Base-by-base conservation (phyloP, 2,797 vertebrate genomes). In the Sebastes nivosus region DNA sequence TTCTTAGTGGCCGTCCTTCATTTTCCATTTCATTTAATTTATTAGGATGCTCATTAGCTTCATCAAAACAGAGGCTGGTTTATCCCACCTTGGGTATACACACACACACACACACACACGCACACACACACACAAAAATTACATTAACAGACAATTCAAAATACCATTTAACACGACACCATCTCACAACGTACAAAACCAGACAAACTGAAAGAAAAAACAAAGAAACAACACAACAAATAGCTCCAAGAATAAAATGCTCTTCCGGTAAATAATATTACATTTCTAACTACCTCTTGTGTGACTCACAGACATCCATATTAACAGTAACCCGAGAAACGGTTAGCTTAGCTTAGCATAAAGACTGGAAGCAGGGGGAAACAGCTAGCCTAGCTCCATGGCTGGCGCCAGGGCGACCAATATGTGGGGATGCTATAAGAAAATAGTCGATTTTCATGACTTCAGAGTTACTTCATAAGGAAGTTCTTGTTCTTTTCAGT, bases 371-470 rank as follows among this genome's bases (percentile, higher is more conserved):
- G 0, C 50, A 50, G 46, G 18, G 11, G 54, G 22, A 55, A 55
- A 24, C 50, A 24, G n/a, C 22, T 55, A 55, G 54, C 54, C 54
- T 55, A 55, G n/a, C 54, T 55, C 7, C 0, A 46, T 46, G 42
- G 16, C 0, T 6, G 7, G 16, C 42, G 3, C 42, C 42, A 18
- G 0, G 38, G 13, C 0, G 38, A 16, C 38, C 38, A 46, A 46
- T 46, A 46, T 0, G 42, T 52, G 18, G 1, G 0, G 16, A 0
- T 52, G 46, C 46, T n/a, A 42, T 42, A 52, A 52, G 46, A 52
- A 52, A 52, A 52, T 0, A 52, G 18, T 0, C 0, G 46, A 52
- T n/a, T 50, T 20, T 50, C 16, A 50, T 50, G 42, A 18, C 42
- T 18, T 46, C 42, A 46, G 0, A 20, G 7, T 50, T 50, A 50